These are phyloP conservation scores for Nothoprocta pentlandii DNA, from an alignment of 2,113 vertebrate genomes.

Conservation along the genomic window DNA sequence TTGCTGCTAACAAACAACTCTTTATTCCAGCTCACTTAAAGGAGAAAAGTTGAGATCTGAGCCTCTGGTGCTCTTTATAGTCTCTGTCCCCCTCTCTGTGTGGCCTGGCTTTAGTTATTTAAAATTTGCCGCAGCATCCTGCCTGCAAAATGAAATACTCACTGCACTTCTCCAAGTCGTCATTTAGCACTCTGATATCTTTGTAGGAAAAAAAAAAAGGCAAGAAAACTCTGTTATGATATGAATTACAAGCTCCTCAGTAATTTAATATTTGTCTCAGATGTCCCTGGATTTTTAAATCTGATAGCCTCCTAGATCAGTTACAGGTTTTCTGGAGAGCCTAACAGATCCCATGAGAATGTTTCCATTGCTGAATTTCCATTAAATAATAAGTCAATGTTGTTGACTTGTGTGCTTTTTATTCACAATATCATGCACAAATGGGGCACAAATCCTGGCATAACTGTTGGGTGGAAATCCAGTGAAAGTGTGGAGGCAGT, in stretches of 20 bases:
- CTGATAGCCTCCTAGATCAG: neutral
- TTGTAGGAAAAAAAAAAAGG: neutral
- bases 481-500: neutral
- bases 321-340: neutral
- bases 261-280: neutral
- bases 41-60: neutral
- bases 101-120: neutral
- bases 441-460: neutral
- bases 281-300: neutral
- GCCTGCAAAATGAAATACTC: neutral
- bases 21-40: neutral
- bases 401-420: neutral
- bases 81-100: neutral
- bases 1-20: neutral
- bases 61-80: neutral
- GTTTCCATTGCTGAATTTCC: neutral
- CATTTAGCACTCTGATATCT: neutral
- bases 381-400: neutral
- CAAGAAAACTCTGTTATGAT: neutral
- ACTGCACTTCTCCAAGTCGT: neutral
- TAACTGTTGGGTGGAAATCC: neutral
- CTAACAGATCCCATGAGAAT: neutral
- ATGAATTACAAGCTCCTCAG: neutral
- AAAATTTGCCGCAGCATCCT: neutral
- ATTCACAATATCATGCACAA: neutral